A percentile compares a stretch with the other conserved stretches of the same genome.
These are phyloP conservation scores for Ursus arctos DNA, from an alignment of 2,113 vertebrate species.

Conservation along the genomic window DNA sequence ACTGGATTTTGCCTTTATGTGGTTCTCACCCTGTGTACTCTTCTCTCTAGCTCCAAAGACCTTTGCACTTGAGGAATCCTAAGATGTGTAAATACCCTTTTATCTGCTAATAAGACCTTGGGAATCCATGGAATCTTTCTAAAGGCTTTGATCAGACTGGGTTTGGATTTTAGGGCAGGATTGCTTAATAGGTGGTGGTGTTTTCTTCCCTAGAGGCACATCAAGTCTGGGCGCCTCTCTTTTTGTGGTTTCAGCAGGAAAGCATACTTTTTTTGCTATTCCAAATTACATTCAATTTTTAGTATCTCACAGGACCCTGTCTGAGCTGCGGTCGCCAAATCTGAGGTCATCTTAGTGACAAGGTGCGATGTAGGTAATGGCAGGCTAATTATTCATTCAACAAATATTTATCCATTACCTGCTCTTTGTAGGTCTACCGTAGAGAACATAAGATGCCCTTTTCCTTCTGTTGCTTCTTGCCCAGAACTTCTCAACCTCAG, in stretches of 20 bases:
- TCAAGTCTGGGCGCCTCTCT: background rate
- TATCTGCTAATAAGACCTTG: constrained; percentile 69
- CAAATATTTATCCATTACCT: constrained; percentile 4
- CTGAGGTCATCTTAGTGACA: constrained; percentile 11
- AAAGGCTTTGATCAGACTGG: constrained; percentile 71
- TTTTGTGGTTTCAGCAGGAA: background rate
- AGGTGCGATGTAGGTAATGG: background rate
- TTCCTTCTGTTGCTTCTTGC: background rate
- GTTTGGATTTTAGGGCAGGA: constrained; percentile 52
- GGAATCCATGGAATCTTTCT: constrained; percentile 75
- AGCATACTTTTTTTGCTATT: background rate
- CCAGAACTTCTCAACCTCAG: background rate
- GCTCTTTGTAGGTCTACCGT: background rate
- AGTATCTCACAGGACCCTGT: background rate
- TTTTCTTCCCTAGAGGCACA: constrained; percentile 55
- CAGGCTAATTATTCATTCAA: constrained; percentile 10
- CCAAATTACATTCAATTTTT: constrained; percentile 20
- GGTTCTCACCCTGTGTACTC: constrained; percentile 57
- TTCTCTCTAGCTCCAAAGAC: constrained; percentile 71
- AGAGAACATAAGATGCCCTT: background rate
- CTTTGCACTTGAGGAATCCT: constrained; percentile 78
- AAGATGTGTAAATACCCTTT: constrained; percentile 73
- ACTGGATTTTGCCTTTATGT: constrained; percentile 39
- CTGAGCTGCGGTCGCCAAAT: constrained; percentile 8
- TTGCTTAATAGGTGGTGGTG: constrained; percentile 30